Evolutionary conservation across 2,113 vertebrate species (phyloP).

Genomic region (Porphyrio hochstetteri): DNA sequence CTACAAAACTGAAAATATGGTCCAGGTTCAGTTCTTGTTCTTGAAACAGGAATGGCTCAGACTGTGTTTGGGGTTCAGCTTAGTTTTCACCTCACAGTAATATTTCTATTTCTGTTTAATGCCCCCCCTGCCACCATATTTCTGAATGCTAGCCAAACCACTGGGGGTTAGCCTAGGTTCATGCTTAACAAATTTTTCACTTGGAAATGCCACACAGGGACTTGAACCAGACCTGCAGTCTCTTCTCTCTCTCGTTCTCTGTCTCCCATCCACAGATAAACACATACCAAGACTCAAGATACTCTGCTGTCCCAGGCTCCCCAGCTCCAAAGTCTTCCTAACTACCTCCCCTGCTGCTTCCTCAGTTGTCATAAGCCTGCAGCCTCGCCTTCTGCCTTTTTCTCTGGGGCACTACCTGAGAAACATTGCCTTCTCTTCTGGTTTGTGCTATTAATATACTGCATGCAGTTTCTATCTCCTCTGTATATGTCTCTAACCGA

Average conservation of each 20-base stretch:
- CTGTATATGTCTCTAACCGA: neutral
- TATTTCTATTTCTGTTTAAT: neutral
- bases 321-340: neutral
- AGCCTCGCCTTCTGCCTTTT: neutral
- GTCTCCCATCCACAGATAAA: neutral
- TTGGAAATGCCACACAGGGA: neutral
- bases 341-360: neutral
- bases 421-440: neutral
- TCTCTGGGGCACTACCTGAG: neutral
- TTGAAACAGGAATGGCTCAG: neutral
- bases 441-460: neutral
- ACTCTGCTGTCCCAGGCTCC: neutral
- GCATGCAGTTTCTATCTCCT: neutral
- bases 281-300: neutral
- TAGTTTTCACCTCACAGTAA: neutral
- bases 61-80: neutral
- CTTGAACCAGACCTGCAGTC: neutral
- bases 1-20: neutral
- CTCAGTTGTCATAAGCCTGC: neutral
- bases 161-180: neutral
- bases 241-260: neutral
- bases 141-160: neutral
- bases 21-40: neutral
- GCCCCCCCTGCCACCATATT: accelerated
- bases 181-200: neutral